phyloP scores from a whole-genome alignment of 2,888 invertebrate genomes.

The Calameuta pallipes region DNA sequence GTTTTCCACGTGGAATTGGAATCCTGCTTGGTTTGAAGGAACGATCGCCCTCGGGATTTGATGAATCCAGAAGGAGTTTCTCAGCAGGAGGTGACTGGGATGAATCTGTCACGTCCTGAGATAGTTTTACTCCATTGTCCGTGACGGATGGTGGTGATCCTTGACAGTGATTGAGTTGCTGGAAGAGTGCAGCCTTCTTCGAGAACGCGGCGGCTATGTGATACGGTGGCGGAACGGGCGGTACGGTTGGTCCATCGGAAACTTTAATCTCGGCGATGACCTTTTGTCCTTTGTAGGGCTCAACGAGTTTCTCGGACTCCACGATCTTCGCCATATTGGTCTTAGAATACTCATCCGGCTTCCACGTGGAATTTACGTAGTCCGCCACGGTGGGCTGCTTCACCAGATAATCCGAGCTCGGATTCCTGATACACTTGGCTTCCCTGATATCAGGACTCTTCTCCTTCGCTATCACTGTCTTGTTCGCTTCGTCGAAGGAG shows the following conservation, averaged over 20 bases:
- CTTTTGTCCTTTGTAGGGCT: constrained; percentile 49
- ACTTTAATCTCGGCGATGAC: constrained; percentile 62
- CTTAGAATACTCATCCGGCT: constrained; percentile 60
- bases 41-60: constrained; percentile 38
- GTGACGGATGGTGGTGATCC: neutral
- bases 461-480: constrained; percentile 57
- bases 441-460: constrained; percentile 61
- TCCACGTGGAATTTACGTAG: constrained; percentile 61
- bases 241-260: constrained; percentile 42
- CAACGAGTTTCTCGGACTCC: constrained; percentile 58
- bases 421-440: constrained; percentile 62
- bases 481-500: constrained; percentile 51
- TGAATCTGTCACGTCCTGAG: neutral
- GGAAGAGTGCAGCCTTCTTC: constrained; percentile 74
- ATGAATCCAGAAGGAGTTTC: neutral
- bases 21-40: constrained; percentile 54
- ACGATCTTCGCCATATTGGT: constrained; percentile 60
- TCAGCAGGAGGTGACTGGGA: neutral
- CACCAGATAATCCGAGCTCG: constrained; percentile 54
- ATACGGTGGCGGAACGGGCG: constrained; percentile 78
- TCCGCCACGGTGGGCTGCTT: constrained; percentile 58
- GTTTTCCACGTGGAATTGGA: constrained; percentile 51
- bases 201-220: constrained; percentile 87
- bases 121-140: neutral
- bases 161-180: constrained; percentile 52